phyloP scores from a whole-genome alignment of 2,888 invertebrate genomes.

The Andrena camellia region DNA sequence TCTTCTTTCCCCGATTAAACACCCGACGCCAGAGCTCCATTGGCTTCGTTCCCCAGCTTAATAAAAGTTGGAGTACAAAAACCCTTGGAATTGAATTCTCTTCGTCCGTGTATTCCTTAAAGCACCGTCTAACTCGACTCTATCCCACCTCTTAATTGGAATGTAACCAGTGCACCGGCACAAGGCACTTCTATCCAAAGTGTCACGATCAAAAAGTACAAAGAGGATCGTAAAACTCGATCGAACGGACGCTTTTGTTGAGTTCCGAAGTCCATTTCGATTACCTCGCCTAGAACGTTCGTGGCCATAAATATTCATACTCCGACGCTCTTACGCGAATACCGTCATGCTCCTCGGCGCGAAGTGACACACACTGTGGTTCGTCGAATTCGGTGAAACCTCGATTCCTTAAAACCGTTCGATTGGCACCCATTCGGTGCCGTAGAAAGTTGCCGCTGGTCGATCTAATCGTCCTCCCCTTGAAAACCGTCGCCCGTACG shows the following conservation, averaged over 20 bases:
- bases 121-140: too few relatives aligned
- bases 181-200: neutral
- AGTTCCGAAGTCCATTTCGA: conserved; percentile 16
- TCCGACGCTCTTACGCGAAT: conserved; percentile 8
- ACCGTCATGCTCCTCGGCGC: conserved; percentile 17
- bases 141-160: too few relatives aligned
- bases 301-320: conserved; percentile 61
- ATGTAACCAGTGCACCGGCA: too few relatives aligned
- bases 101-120: too few relatives aligned
- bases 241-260: neutral
- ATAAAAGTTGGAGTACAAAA: too few relatives aligned
- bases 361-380: conserved; percentile 1
- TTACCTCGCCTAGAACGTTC: conserved; percentile 40
- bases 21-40: too few relatives aligned
- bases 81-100: too few relatives aligned
- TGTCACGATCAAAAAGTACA: neutral
- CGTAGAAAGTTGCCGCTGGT: conserved; percentile 1
- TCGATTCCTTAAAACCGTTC: neutral
- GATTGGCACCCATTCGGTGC: neutral
- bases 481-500: too few relatives aligned
- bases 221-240: neutral
- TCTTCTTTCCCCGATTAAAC: too few relatives aligned
- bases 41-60: too few relatives aligned
- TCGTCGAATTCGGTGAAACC: conserved; percentile 24
- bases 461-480: neutral